phyloP scores from a whole-genome alignment of 2,797 vertebrate species.

The Pristis pectinata region DNA sequence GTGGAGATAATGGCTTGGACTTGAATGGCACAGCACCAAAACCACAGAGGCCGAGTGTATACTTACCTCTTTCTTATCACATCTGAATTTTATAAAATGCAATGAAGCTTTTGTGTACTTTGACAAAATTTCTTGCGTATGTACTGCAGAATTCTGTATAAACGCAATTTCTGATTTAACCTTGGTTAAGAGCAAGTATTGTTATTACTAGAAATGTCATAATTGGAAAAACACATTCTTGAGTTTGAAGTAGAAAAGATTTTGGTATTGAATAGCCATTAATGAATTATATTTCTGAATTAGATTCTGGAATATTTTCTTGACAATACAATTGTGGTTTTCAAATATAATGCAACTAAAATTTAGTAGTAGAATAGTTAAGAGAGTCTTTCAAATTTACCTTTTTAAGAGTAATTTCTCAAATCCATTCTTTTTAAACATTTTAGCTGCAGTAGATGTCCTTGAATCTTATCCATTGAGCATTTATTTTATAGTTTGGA shows the following conservation, averaged over 20 bases:
- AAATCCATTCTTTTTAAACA: not conserved
- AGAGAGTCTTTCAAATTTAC: not conserved
- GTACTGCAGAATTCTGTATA: too few species aligned
- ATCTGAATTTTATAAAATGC: too few species aligned
- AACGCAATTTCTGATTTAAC: not conserved
- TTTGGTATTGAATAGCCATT: not conserved
- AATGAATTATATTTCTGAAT: not conserved
- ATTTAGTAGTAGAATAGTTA: not conserved
- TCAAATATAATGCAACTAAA: not conserved
- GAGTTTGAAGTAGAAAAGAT: not conserved
- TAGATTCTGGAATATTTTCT: not conserved
- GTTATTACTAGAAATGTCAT: not conserved
- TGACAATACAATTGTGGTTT: too few species aligned
- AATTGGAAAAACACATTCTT: not conserved
- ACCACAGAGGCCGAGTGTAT: too few species aligned
- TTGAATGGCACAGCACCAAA: too few species aligned
- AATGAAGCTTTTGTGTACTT: too few species aligned
- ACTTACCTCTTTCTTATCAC: too few species aligned
- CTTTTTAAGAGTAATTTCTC: not conserved
- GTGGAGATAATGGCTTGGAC: too few species aligned
- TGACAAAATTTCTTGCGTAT: too few species aligned
- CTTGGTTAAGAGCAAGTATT: not conserved
- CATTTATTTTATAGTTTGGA: not conserved
- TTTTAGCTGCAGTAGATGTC: not conserved
- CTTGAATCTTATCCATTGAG: not conserved